These are phyloP conservation scores for Pelobates cultripes DNA, from an alignment of 2,797 vertebrate species.

Conservation along the genomic window DNA sequence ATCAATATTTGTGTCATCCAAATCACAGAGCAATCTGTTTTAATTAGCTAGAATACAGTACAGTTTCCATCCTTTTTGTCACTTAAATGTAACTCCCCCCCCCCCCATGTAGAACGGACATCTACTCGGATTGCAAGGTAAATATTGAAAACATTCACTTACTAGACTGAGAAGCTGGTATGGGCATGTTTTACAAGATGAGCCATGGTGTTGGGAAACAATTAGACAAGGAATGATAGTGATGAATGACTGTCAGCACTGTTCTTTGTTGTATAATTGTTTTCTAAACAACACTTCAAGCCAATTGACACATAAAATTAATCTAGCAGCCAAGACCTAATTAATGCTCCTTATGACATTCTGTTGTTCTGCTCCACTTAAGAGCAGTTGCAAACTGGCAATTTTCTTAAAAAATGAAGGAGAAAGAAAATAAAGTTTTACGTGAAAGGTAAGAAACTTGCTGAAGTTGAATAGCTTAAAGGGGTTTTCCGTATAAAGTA, in stretches of 20 bases:
- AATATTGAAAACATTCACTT: constrained; percentile 39
- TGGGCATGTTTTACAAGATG: constrained; percentile 49
- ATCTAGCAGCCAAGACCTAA: constrained; percentile 56
- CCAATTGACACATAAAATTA: constrained; percentile 57
- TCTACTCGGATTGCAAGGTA: constrained; percentile 24
- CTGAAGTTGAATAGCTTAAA: neutral
- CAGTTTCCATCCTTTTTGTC: constrained; percentile 34
- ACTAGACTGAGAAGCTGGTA: constrained; percentile 34
- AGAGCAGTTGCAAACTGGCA: constrained; percentile 37
- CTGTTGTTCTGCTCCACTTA: constrained; percentile 54
- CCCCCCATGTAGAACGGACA: constrained; percentile 26
- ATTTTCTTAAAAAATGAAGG: constrained; percentile 6
- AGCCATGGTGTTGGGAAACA: constrained; percentile 49
- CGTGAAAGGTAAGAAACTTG: constrained; percentile 1
- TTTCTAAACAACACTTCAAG: constrained; percentile 56
- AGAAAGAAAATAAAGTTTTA: neutral
- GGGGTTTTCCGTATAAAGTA: no score
- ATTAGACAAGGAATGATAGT: constrained; percentile 50
- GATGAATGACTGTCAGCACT: constrained; percentile 52
- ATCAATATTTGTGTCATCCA: constrained; percentile 30
- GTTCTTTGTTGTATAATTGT: constrained; percentile 52
- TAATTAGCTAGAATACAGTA: constrained; percentile 40
- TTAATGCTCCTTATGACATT: constrained; percentile 54
- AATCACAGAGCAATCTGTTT: constrained; percentile 36
- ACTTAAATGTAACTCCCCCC: constrained; percentile 11